Evolutionary conservation across 2,888 invertebrate genomes (phyloP), one percentile per base, ranked within the genome.

Genomic region (Chesias legatella): DNA sequence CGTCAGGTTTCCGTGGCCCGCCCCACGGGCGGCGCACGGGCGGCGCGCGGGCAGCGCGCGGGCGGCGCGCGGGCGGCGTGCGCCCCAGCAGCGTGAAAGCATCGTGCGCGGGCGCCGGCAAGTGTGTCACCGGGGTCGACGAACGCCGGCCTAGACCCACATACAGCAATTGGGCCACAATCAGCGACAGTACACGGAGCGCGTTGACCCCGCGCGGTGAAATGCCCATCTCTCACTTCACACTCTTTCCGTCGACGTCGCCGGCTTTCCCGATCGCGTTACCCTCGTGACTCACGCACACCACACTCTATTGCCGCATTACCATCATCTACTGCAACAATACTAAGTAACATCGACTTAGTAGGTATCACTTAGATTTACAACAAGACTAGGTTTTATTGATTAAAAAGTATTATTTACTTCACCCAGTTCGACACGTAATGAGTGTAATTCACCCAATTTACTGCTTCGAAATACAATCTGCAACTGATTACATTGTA

Each of bases 131-230:
- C 71, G 79, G 80, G 88, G 88, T 88, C 88, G 81, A 80, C 82
- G 88, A 84, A 83, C 86, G 88, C 84, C 85, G 89, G 85, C 89
- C 89, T 89, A 89, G 89, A 88, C 89, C 89, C 78, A 88, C 85
- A 78, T 89, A 73, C 60, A 61, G 71, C 79, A 88, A 88, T 88
- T 86, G 84, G 88, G 86, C 66, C 85, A 85, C 79, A 88, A 88
- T 88, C 85, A 88, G 88, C 79, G 88, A 89, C 79, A 88, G 88
- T 88, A 82, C 71, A 74, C 71, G 71, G 72, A 76, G 86, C 76
- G 76, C 86, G 73, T 80, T 84, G 86, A 88, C 86, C 85, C 78
- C 79, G 73, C 73, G 68, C 81, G 81, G 88, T 79, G 86, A 88
- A 88, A 86, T 86, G 83, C 77, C 74, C 81, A 82, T 82, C 84